A percentile compares a stretch with the other conserved stretches of the same genome.
These are phyloP conservation scores for Phycodurus eques DNA, from an alignment of 2,113 vertebrate species.

Conservation along the genomic window DNA sequence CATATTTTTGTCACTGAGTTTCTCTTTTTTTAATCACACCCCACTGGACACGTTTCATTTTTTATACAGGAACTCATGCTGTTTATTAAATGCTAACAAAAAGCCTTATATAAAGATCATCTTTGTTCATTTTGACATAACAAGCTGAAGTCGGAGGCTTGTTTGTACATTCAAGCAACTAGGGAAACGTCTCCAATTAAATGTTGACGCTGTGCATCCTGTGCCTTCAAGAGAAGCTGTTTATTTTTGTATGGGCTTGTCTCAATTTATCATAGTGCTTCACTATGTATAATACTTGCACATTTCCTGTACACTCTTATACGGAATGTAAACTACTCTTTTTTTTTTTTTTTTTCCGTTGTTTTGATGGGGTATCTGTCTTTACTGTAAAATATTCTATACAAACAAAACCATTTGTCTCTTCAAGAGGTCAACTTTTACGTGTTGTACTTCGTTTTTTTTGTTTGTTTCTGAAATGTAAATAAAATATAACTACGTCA, in stretches of 20 bases:
- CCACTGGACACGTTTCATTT: conserved; percentile 33
- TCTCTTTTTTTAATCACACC: conserved; percentile 7
- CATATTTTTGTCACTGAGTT: conserved; percentile 29
- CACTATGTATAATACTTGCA: conserved; percentile 64
- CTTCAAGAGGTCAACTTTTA: conserved; percentile 29
- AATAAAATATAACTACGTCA: conserved; percentile 70
- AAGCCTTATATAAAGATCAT: conserved; percentile 47
- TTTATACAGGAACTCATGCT: conserved; percentile 28
- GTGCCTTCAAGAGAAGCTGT: conserved; percentile 72
- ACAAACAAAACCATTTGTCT: conserved; percentile 37
- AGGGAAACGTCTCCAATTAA: conserved; percentile 41
- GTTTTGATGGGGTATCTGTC: conserved; percentile 40
- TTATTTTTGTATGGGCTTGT: conserved; percentile 44
- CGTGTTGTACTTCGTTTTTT: conserved; percentile 42
- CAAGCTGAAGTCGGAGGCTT: conserved; percentile 20
- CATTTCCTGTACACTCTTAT: conserved; percentile 63
- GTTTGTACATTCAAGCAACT: conserved; percentile 27
- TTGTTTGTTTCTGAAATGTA: conserved; percentile 65
- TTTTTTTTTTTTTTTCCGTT: conserved; percentile 23
- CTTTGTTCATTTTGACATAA: conserved; percentile 21
- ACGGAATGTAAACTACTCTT: conserved; percentile 60
- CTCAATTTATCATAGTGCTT: conserved; percentile 42
- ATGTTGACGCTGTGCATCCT: conserved; percentile 54
- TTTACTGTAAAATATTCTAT: conserved; percentile 56
- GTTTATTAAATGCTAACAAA: conserved; percentile 30